Percentiles rank a stretch among this genome's conserved stretches.
These are phyloP conservation scores for Agrochola circellaris DNA, from an alignment of 2,888 invertebrate species.

Conservation along the genomic window DNA sequence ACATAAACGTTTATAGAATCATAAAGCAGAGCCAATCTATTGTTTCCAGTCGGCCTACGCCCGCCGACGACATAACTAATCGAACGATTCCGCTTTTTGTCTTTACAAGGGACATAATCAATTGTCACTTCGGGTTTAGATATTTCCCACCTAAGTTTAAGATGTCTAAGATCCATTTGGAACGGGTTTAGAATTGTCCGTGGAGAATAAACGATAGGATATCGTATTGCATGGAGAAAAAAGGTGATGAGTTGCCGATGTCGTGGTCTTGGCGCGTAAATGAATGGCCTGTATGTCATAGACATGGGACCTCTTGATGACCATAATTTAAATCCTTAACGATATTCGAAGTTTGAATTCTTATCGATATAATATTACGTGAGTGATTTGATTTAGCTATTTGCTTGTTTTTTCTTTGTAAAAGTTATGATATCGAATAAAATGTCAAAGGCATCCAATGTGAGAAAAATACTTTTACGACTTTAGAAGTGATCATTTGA, in stretches of 20 bases:
- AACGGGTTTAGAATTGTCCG: slow-evolving; percentile 86
- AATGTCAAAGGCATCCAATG: slow-evolving; percentile 19
- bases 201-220: slow-evolving; percentile 87
- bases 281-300: slow-evolving; percentile 78
- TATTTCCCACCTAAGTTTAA: slow-evolving; percentile 85
- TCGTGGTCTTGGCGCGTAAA: slow-evolving; percentile 83
- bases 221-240: slow-evolving; percentile 88
- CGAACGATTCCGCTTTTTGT: slow-evolving; percentile 89
- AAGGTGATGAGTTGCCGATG: slow-evolving; percentile 88
- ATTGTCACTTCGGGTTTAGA: slow-evolving; percentile 87
- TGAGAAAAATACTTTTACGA: slow-evolving; percentile 31
- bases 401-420: slow-evolving; percentile 58
- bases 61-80: slow-evolving; percentile 87
- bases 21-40: slow-evolving; percentile 89
- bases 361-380: slow-evolving; percentile 78
- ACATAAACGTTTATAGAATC: slow-evolving; percentile 90
- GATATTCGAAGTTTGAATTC: slow-evolving; percentile 74
- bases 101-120: slow-evolving; percentile 85
- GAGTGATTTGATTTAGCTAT: slow-evolving; percentile 77
- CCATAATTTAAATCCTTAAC: slow-evolving; percentile 78
- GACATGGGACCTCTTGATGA: slow-evolving; percentile 76
- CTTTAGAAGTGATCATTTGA: slow-evolving; percentile 10
- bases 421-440: slow-evolving; percentile 30
- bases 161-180: slow-evolving; percentile 84
- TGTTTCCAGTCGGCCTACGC: slow-evolving; percentile 88